phyloP scores from a whole-genome alignment of 2,113 vertebrate species.

The Buteo buteo region DNA sequence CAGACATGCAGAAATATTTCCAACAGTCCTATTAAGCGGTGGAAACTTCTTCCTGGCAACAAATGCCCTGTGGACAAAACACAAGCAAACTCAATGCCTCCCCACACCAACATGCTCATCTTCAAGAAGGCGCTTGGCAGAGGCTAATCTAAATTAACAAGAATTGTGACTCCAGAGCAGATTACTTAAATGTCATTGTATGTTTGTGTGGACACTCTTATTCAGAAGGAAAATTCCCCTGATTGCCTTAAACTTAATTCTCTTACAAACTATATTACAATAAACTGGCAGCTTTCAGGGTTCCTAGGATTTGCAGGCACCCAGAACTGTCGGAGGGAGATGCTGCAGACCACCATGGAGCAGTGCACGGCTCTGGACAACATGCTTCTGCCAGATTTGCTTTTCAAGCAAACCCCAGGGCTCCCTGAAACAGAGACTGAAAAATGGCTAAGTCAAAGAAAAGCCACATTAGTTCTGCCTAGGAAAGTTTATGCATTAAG shows the following conservation, averaged over 20 bases:
- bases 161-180: not conserved
- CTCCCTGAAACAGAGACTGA: not conserved
- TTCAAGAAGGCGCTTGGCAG: not conserved
- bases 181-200: not conserved
- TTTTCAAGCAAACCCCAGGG: not conserved
- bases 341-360: not conserved
- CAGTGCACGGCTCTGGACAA: accelerated
- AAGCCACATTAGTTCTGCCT: not conserved
- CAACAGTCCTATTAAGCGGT: not conserved
- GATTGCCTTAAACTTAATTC: not conserved
- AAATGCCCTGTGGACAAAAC: not conserved
- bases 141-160: not conserved
- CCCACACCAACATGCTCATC: accelerated
- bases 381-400: accelerated
- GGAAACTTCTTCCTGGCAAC: not conserved
- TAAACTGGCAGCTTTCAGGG: not conserved
- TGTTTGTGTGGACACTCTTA: not conserved
- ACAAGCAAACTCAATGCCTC: not conserved
- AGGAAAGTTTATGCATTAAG: not conserved
- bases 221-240: not conserved
- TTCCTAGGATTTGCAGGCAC: too few relatives aligned
- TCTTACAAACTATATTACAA: too few relatives aligned
- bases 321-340: not conserved
- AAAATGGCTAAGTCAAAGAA: not conserved
- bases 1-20: not conserved